Conservation (phyloP, 2,797 vertebrate species). For the Epinephelus coioides region DNA sequence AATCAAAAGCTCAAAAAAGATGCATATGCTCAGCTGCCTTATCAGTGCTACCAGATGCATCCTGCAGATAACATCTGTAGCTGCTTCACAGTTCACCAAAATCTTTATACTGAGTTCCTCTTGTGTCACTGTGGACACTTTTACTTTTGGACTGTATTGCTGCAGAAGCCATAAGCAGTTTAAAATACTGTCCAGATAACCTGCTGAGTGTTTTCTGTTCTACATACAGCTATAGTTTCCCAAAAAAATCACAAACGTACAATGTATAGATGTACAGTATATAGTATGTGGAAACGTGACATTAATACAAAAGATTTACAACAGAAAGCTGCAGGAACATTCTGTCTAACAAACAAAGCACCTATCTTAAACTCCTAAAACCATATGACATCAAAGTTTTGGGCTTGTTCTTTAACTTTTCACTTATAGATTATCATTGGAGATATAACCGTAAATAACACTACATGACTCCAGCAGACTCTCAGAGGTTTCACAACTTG, state of each 20-base stretch:
- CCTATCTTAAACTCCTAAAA: background rate
- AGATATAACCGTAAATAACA: slow-evolving; percentile 34
- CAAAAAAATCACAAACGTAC: background rate
- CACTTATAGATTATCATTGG: slow-evolving; percentile 1
- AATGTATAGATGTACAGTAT: background rate
- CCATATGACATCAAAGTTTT: no score
- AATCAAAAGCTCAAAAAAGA: background rate
- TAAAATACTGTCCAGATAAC: background rate
- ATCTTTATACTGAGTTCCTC: slow-evolving; percentile 2
- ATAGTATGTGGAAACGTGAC: background rate
- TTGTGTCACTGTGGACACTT: background rate
- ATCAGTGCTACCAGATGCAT: background rate
- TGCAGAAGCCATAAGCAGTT: no score
- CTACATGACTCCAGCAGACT: slow-evolving; percentile 18
- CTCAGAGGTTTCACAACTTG: background rate
- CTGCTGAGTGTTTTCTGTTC: background rate
- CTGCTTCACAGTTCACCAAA: background rate
- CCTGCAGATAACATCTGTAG: slow-evolving; percentile 34
- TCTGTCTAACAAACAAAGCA: background rate
- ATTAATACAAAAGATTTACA: background rate
- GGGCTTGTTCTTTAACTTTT: background rate
- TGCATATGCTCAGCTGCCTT: background rate
- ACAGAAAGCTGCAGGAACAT: background rate
- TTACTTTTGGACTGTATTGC: background rate
- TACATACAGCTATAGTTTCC: background rate